Evolutionary conservation across 2,113 vertebrate species (phyloP).

Genomic region (Seriola aureovittata): DNA sequence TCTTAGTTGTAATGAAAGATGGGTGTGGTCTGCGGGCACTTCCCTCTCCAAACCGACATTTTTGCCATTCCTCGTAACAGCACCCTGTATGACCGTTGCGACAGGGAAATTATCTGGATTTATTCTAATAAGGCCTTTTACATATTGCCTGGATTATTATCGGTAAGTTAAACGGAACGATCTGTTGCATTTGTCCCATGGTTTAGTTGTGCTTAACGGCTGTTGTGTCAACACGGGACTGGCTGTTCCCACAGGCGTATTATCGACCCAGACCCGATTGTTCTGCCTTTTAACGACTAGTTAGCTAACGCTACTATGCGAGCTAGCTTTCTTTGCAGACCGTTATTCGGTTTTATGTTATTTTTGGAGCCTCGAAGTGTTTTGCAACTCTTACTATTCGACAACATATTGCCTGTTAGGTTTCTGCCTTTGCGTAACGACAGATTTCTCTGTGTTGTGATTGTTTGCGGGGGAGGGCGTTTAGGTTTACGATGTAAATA

Average conservation of each 20-base stretch:
- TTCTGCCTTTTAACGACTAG: background rate
- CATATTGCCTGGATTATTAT: background rate
- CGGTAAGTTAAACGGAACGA: conserved; percentile 23
- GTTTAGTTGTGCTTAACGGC: background rate
- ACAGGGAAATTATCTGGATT: background rate
- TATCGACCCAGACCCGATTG: background rate
- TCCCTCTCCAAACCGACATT: conserved; percentile 53
- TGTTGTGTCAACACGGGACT: background rate
- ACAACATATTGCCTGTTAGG: background rate
- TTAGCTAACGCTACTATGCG: background rate
- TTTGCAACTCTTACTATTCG: background rate
- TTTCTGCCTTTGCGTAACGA: background rate
- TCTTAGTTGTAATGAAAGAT: background rate
- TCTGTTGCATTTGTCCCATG: accelerated
- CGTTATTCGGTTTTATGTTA: background rate
- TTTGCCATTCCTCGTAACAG: conserved; percentile 28
- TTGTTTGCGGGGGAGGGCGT: background rate
- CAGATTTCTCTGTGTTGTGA: accelerated
- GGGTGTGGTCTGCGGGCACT: conserved; percentile 65
- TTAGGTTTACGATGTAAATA: background rate
- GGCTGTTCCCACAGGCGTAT: background rate
- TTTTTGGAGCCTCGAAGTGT: background rate
- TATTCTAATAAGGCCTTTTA: background rate
- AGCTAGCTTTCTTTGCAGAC: background rate
- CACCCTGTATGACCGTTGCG: accelerated